Evolutionary conservation across 30 jellyfish, hydroid and myxozoan species (phyloP).

Genomic region (Aurelia sp.): DNA sequence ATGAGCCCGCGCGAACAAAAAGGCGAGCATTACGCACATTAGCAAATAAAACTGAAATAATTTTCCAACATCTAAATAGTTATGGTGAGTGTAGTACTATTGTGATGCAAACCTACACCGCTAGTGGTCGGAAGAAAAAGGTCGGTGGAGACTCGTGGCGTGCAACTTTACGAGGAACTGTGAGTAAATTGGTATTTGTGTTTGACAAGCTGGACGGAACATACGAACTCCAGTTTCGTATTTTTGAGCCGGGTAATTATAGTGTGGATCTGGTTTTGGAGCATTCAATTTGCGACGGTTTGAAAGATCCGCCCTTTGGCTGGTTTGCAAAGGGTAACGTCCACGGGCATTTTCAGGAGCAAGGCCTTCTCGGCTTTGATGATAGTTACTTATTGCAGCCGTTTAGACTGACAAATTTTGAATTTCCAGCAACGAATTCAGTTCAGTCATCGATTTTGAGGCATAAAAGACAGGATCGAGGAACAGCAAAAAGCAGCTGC

Average conservation of each 20-base stretch:
- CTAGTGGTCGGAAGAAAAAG: conserved; percentile 17
- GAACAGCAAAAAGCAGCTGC: too few relatives aligned
- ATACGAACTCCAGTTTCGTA: conserved; percentile 4
- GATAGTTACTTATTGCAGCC: not conserved
- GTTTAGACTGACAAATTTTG: not conserved
- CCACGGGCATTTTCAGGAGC: conserved; percentile 51
- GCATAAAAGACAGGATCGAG: too few relatives aligned
- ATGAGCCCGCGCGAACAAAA: too few relatives aligned
- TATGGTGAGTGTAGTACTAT: conserved; percentile 14
- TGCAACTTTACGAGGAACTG: not conserved
- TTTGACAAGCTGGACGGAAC: conserved; percentile 46
- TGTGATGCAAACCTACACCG: conserved; percentile 12
- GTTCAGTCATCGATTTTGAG: too few relatives aligned
- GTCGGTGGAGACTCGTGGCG: conserved; percentile 64
- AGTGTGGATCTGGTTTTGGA: conserved; percentile 19
- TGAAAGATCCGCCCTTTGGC: conserved; percentile 52
- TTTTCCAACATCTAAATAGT: not conserved
- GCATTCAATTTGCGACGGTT: conserved; percentile 37
- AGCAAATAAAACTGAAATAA: not conserved
- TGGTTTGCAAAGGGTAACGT: conserved; percentile 52
- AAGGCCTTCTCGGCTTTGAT: conserved; percentile 38
- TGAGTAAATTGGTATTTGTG: not conserved
- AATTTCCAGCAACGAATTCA: not conserved
- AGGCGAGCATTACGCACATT: too few relatives aligned
- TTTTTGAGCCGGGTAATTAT: conserved; percentile 22